Percentiles rank a stretch among this genome's conserved stretches.
Evolutionary conservation across 2,113 vertebrate genomes (phyloP).

Genomic region (Antennarius striatus): DNA sequence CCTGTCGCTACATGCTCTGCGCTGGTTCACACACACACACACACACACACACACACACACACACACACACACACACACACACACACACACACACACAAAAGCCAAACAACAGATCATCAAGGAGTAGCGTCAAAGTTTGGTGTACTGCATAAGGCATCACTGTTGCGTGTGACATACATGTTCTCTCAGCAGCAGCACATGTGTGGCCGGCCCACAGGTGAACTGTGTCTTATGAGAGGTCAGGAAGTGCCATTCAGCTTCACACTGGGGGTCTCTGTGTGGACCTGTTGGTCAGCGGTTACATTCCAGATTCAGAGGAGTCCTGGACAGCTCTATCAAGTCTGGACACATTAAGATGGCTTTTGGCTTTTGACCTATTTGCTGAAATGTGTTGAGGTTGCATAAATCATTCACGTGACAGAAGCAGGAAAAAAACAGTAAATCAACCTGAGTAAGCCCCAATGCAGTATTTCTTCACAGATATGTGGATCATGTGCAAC

Average conservation of each 20-base stretch:
- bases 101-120: constrained; percentile 9
- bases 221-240: constrained; percentile 42
- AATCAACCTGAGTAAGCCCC: not conserved
- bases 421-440: constrained; percentile 23
- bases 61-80: constrained; percentile 21
- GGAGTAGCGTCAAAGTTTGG: not conserved
- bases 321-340: constrained; percentile 7
- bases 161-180: not conserved
- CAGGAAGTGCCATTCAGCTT: constrained; percentile 36
- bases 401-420: constrained; percentile 12
- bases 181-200: not conserved
- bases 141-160: constrained; percentile 8
- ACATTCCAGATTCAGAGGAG: constrained; percentile 22
- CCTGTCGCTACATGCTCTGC: constrained; percentile 42
- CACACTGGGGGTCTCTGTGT: constrained; percentile 11
- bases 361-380: constrained; percentile 17
- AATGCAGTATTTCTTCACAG: not conserved
- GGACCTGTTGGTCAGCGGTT: constrained; percentile 37
- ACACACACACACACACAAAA: constrained; percentile 5
- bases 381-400: not conserved
- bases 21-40: constrained; percentile 15
- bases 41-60: constrained; percentile 19
- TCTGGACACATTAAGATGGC: constrained; percentile 10
- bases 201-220: constrained; percentile 42
- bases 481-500: not conserved